A percentile compares a stretch with the other conserved stretches of the same genome.
Evolutionary conservation across 1,140 invertebrate species (phyloP).

Genomic region (Phymorhynchus buccinoides): DNA sequence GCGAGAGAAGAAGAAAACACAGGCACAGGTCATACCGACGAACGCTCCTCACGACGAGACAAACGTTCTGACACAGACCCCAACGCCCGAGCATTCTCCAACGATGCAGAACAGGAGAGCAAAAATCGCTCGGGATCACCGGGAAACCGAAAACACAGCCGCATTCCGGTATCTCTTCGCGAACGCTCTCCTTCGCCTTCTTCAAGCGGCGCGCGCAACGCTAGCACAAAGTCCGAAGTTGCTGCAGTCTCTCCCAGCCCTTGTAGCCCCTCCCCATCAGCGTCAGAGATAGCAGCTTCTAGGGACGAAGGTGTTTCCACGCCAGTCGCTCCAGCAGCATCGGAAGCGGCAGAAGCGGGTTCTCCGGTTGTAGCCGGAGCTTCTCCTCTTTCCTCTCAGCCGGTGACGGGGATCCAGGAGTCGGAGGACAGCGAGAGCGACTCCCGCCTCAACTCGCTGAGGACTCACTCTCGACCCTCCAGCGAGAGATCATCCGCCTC

Average conservation of each 20-base stretch:
- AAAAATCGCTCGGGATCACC: not conserved
- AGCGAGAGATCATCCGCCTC: constrained; percentile 52
- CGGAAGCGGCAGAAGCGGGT: too few relatives aligned
- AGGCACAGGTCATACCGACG: not conserved
- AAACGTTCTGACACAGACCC: too few relatives aligned
- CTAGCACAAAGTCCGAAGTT: constrained; percentile 34
- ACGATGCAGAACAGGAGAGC: not conserved
- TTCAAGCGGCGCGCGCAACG: constrained; percentile 17
- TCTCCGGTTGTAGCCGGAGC: not conserved
- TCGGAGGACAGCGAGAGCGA: constrained; percentile 59
- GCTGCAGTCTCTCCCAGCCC: constrained; percentile 52
- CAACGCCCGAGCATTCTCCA: too few relatives aligned
- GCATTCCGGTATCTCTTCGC: constrained; percentile 31
- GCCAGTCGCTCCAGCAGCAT: too few relatives aligned
- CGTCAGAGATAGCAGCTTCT: too few relatives aligned
- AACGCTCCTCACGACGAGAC: too few relatives aligned
- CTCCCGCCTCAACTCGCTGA: constrained; percentile 47
- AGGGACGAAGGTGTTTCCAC: too few relatives aligned
- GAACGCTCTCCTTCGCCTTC: not conserved
- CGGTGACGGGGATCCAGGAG: constrained; percentile 44
- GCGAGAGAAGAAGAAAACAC: not conserved
- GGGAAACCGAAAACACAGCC: constrained; percentile 31
- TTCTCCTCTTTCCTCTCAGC: not conserved
- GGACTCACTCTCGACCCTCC: constrained; percentile 60
- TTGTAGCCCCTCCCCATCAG: constrained; percentile 2